Conservation (phyloP, 2,888 invertebrate species). For the Anaspis maculata region DNA sequence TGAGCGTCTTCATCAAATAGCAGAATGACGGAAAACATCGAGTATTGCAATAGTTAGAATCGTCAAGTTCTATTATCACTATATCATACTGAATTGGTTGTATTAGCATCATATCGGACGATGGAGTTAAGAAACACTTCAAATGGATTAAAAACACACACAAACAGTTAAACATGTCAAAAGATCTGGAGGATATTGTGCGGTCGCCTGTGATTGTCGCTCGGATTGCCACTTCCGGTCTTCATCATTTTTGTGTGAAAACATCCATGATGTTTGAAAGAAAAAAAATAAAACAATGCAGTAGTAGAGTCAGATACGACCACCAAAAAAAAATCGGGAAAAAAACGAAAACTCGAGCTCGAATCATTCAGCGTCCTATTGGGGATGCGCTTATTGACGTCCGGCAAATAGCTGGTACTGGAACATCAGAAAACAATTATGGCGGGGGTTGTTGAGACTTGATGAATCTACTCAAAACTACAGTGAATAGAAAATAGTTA, state of each 20-base stretch:
- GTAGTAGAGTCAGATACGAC: too few relatives aligned
- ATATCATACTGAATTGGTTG: too few relatives aligned
- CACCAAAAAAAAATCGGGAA: constrained; percentile 26
- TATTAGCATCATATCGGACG: constrained; percentile 19
- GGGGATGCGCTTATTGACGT: constrained; percentile 40
- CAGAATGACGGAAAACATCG: too few relatives aligned
- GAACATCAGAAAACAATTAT: constrained; percentile 40
- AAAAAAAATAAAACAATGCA: too few relatives aligned
- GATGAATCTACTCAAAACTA: too few relatives aligned
- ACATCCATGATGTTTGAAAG: too few relatives aligned
- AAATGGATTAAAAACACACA: constrained; percentile 30
- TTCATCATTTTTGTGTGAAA: too few relatives aligned
- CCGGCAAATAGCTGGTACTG: constrained; percentile 44
- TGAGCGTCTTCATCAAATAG: too few relatives aligned
- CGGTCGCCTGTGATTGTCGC: constrained; percentile 38
- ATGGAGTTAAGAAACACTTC: constrained; percentile 30
- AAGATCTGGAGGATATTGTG: constrained; percentile 29
- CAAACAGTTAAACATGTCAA: constrained; percentile 25
- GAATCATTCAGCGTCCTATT: constrained; percentile 30
- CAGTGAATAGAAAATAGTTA: too few relatives aligned
- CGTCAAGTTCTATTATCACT: too few relatives aligned
- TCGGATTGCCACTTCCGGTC: constrained; percentile 36
- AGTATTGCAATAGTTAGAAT: constrained; percentile 10
- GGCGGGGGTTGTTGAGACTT: constrained; percentile 27
- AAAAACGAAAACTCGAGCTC: constrained; percentile 24